phyloP scores from a whole-genome alignment of 2,113 vertebrate species.

The Camelus dromedarius region DNA sequence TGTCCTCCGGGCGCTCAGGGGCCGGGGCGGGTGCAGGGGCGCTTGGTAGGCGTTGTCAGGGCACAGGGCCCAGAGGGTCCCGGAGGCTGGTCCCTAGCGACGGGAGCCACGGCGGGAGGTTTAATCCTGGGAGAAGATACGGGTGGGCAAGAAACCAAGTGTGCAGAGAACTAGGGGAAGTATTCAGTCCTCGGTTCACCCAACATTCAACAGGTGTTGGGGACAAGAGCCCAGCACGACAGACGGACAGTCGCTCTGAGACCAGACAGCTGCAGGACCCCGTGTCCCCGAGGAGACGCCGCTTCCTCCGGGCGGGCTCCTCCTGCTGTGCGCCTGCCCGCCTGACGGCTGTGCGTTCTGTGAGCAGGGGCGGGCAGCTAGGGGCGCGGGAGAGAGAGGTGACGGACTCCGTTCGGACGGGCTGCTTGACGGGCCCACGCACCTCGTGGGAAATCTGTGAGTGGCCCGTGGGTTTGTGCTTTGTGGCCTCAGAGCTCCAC shows the following conservation, averaged over 20 bases:
- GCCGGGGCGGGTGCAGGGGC: background rate
- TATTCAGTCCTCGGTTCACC: background rate
- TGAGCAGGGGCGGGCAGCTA: background rate
- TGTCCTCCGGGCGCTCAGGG: background rate
- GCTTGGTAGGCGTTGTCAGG: no score
- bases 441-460: background rate
- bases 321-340: no score
- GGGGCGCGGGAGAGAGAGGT: background rate
- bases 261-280: background rate
- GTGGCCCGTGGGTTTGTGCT: no score
- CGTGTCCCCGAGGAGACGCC: background rate
- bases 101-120: background rate
- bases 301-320: background rate
- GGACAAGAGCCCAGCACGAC: fast-evolving
- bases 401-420: background rate
- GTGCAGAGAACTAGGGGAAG: background rate
- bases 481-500: background rate
- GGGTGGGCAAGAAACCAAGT: background rate
- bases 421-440: background rate
- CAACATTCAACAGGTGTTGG: no score
- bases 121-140: background rate
- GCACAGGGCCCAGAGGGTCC: no score
- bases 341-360: no score
- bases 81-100: background rate
- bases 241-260: background rate